Evolutionary conservation across 2,888 invertebrate species (phyloP).

Genomic region (Cheilosia soror): DNA sequence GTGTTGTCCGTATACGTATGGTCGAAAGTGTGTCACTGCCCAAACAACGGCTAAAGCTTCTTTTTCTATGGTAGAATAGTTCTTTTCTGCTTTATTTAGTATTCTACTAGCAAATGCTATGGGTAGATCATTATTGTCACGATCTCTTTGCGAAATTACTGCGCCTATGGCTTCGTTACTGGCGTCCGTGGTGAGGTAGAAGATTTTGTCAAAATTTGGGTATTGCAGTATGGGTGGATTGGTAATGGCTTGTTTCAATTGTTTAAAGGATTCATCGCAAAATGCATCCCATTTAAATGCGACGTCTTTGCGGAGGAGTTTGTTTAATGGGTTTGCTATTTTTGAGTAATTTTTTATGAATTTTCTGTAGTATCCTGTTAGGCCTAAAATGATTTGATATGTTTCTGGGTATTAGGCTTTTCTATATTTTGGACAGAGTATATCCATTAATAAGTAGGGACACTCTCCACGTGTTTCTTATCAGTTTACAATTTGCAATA

Average conservation of each 20-base stretch:
- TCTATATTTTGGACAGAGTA: too few species aligned
- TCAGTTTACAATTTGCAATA: too few species aligned
- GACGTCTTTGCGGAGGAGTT: neutral
- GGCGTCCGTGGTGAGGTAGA: neutral
- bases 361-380: too few species aligned
- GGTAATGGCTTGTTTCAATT: neutral
- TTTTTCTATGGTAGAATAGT: conserved; percentile 76
- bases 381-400: too few species aligned
- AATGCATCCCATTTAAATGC: neutral
- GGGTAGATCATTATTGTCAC: neutral
- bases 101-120: conserved; percentile 12
- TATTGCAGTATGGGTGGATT: conserved; percentile 75
- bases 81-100: conserved; percentile 74
- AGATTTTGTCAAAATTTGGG: neutral
- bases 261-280: neutral
- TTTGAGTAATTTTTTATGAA: conserved; percentile 2
- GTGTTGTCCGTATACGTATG: too few species aligned
- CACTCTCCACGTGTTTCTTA: too few species aligned
- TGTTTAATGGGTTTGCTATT: conserved; percentile 14
- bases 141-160: too few species aligned
- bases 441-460: too few species aligned
- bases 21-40: too few species aligned
- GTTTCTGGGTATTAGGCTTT: too few species aligned
- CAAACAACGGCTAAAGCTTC: too few species aligned
- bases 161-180: too few species aligned